These are phyloP conservation scores for Platichthys flesus DNA, from an alignment of 2,113 vertebrate species.

Conservation along the genomic window DNA sequence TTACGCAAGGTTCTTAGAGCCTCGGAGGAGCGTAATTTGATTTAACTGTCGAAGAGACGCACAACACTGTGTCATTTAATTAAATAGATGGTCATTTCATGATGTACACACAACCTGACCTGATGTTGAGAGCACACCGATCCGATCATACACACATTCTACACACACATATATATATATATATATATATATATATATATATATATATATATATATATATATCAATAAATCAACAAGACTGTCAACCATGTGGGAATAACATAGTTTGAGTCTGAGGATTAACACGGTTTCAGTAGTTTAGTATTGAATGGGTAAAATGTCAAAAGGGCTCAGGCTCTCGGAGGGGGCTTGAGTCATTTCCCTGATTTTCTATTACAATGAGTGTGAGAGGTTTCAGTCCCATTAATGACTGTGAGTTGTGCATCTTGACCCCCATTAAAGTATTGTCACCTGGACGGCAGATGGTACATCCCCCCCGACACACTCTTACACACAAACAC, in stretches of 20 bases:
- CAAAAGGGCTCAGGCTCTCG: too few species aligned
- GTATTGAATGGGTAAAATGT: too few species aligned
- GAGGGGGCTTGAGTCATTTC: conserved; percentile 55
- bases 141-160: neutral
- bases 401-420: conserved; percentile 75
- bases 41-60: conserved; percentile 42
- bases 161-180: neutral
- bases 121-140: conserved; percentile 28
- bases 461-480: conserved; percentile 67
- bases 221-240: conserved; percentile 16
- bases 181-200: too few species aligned
- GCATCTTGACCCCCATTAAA: conserved; percentile 85
- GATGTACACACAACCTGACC: conserved; percentile 53
- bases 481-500: conserved; percentile 30
- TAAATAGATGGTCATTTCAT: conserved; percentile 65
- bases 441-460: conserved; percentile 77
- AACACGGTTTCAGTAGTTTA: too few species aligned
- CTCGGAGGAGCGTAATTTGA: conserved; percentile 42
- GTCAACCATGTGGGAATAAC: neutral
- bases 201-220: conserved; percentile 22
- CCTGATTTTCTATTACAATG: conserved; percentile 73
- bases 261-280: neutral
- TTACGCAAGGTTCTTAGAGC: conserved; percentile 36
- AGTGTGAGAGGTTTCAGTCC: conserved; percentile 68
- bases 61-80: conserved; percentile 55